Conservation (phyloP, 1,140 invertebrate genomes). For the Micrasema longulum region DNA sequence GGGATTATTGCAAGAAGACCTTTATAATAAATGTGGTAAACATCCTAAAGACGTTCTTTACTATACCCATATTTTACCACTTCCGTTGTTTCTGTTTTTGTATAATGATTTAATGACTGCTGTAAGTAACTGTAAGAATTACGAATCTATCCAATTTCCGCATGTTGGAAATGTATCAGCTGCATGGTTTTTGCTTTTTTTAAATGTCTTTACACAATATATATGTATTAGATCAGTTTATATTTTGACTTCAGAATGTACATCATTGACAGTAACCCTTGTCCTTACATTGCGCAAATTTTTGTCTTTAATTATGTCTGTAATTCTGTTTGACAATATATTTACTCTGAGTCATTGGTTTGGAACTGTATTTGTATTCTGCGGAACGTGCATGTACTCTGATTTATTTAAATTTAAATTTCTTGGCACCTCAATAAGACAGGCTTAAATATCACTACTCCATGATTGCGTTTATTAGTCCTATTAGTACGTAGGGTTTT, state of each 20-base stretch:
- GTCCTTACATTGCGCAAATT: constrained; percentile 51
- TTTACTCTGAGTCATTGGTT: constrained; percentile 47
- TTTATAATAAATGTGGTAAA: constrained; percentile 47
- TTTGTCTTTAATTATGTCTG: constrained; percentile 48
- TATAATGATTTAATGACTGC: constrained; percentile 42
- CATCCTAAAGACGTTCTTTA: constrained; percentile 48
- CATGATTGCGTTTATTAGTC: no score
- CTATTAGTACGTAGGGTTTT: no score
- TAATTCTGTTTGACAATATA: constrained; percentile 49
- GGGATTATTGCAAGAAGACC: constrained; percentile 49
- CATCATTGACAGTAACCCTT: constrained; percentile 48
- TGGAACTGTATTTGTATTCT: constrained; percentile 47
- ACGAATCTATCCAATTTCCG: constrained; percentile 30
- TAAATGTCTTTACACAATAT: constrained; percentile 49
- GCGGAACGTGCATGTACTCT: constrained; percentile 46
- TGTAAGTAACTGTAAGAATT: constrained; percentile 23
- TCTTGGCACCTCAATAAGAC: no score
- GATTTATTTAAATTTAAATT: constrained; percentile 35
- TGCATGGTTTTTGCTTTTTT: constrained; percentile 45
- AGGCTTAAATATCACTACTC: no score
- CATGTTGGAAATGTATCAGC: constrained; percentile 26
- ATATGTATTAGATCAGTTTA: constrained; percentile 49
- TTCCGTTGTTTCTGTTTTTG: constrained; percentile 49
- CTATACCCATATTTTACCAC: constrained; percentile 47
- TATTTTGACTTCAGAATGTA: constrained; percentile 48